Base-by-base conservation (phyloP, 2,113 vertebrate species). In the Daubentonia madagascariensis region DNA sequence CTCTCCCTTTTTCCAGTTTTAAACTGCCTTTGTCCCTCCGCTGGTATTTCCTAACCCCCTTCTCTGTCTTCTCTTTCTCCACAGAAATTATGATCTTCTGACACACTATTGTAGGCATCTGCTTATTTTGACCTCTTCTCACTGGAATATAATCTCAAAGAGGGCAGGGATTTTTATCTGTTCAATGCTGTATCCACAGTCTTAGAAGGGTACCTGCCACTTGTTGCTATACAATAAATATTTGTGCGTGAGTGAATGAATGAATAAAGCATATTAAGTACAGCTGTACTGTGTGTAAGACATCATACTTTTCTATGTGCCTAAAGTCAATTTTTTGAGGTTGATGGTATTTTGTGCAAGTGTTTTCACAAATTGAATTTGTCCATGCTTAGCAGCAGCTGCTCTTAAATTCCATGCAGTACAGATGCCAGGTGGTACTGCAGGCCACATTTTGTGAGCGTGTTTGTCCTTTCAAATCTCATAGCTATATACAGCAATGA, bases 341-440 rank as follows among this genome's bases (percentile, higher is more conserved):
- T 59, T 32, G 92, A 37, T 23, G 32, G 85, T 50, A 91, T 91
- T 88, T 61, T 85, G 84, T 67, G 79, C 40, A 54, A 85, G 23
- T 48, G 40, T n/a, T 94, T 63, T 28, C 89, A 79, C 78, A 95
- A 57, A 79, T 50, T 89, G 70, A 94, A 85, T 83, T 52, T 93
- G 89, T 32, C 91, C 78, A 52, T 90, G 75, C 89, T 97, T 89
- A 63, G 81, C 72, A 59, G 93, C 91, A 84, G 93, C 97, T 96
- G 95, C 87, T 96, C 95, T 40, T 89, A 83, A 83, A 68, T 85
- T 73, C 85, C 81, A 45, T 4, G 30, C 89, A 37, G 28, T 48
- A 63, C 76, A 75, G 86, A 94, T 88, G 91, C 83, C 95, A 97
- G 91, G 96, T 75, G 88, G 48, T 72, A 93, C 40, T n/a, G 48